Conservation (phyloP, 2,797 vertebrate species). For the Sebastolobus altivelis region DNA sequence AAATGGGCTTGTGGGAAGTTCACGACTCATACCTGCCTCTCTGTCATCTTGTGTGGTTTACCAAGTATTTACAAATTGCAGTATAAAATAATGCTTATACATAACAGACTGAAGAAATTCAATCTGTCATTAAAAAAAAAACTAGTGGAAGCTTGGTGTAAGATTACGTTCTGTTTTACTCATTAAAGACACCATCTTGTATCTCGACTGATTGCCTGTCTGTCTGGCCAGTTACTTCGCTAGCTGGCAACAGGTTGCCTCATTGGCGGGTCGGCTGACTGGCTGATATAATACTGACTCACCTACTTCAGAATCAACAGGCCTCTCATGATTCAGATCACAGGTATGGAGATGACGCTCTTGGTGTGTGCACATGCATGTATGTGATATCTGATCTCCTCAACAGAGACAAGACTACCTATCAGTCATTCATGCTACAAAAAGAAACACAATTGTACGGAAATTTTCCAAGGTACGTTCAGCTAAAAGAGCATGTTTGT, state of each 20-base stretch:
- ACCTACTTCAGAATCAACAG: slow-evolving; percentile 42
- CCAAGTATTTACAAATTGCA: slow-evolving; percentile 17
- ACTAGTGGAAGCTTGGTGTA: slow-evolving; percentile 16
- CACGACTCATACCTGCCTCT: slow-evolving; percentile 20
- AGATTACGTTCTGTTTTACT: slow-evolving; percentile 45
- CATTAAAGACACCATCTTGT: slow-evolving; percentile 32
- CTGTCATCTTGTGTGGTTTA: slow-evolving; percentile 3
- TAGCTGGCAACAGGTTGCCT: slow-evolving; percentile 12
- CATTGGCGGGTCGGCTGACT: slow-evolving; percentile 12
- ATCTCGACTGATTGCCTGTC: background rate
- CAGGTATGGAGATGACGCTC: slow-evolving; percentile 54
- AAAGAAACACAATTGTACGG: slow-evolving; percentile 34
- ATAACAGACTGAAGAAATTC: slow-evolving; percentile 9
- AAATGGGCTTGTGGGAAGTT: slow-evolving; percentile 5
- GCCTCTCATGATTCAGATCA: slow-evolving; percentile 54
- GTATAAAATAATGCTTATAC: background rate
- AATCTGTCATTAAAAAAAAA: slow-evolving; percentile 14
- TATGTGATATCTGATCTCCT: slow-evolving; percentile 55
- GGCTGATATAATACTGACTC: slow-evolving; percentile 32
- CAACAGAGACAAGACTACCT: slow-evolving; percentile 27
- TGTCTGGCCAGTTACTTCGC: slow-evolving; percentile 8
- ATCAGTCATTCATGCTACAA: slow-evolving; percentile 33
- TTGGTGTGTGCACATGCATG: background rate
- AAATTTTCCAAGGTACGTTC: slow-evolving; percentile 39
- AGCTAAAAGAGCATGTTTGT: slow-evolving; percentile 57